These are phyloP conservation scores for Montipora capricornis DNA, from an alignment of 64 coral and sea anemone genomes.

Conservation along the genomic window DNA sequence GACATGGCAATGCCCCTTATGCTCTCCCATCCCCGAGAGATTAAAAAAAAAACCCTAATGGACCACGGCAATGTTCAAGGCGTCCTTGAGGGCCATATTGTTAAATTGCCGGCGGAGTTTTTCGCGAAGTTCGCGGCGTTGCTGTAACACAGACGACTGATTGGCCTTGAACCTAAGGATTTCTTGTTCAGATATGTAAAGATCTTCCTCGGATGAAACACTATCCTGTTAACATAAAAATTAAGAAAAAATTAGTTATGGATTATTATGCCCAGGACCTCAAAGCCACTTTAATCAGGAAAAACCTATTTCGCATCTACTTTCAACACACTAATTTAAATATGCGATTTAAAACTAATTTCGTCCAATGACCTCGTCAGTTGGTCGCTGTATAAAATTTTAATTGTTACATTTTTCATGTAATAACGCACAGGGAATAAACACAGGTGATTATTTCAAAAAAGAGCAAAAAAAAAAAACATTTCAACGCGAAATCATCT, in stretches of 20 bases:
- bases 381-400: too few relatives aligned
- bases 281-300: neutral
- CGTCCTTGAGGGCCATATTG: constrained; percentile 81
- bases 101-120: constrained; percentile 91
- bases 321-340: too few relatives aligned
- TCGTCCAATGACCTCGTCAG: too few relatives aligned
- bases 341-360: too few relatives aligned
- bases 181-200: constrained; percentile 86
- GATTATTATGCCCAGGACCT: too few relatives aligned
- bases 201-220: constrained; percentile 85
- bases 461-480: too few relatives aligned
- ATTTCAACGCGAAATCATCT: too few relatives aligned
- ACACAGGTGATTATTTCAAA: too few relatives aligned
- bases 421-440: too few relatives aligned
- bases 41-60: constrained; percentile 44
- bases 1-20: neutral
- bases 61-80: constrained; percentile 68
- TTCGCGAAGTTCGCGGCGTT: constrained; percentile 82
- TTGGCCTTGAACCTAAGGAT: constrained; percentile 86
- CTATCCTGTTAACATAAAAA: constrained; percentile 61
- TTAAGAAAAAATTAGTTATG: neutral
- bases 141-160: constrained; percentile 77
- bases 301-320: too few relatives aligned
- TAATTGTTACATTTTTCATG: too few relatives aligned
- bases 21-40: neutral